Percentiles rank a stretch among this genome's conserved stretches.
phyloP scores from a whole-genome alignment of 2,113 vertebrate genomes.

The Empidonax traillii region DNA sequence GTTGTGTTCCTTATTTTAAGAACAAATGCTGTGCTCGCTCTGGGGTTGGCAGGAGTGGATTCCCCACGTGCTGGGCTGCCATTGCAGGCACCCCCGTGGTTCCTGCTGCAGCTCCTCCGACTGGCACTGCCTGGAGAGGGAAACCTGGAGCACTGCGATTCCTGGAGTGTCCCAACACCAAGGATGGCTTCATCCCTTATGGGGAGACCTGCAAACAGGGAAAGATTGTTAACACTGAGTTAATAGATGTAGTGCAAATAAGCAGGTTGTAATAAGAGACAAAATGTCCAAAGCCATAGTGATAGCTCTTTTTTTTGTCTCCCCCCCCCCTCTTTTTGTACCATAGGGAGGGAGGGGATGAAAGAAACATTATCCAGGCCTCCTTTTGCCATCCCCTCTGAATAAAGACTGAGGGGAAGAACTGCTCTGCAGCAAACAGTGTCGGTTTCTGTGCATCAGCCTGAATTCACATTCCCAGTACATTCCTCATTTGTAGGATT shows the following conservation, averaged over 20 bases:
- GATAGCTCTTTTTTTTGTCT: neutral
- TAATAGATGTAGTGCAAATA: conserved; percentile 6
- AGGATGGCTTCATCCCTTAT: neutral
- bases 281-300: neutral
- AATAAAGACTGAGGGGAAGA: neutral
- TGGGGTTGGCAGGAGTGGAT: neutral
- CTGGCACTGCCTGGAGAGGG: neutral
- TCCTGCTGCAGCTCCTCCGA: neutral
- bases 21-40: neutral
- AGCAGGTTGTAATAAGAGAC: neutral
- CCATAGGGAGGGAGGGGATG: neutral
- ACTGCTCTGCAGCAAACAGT: conserved; percentile 3
- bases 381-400: neutral
- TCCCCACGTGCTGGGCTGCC: neutral
- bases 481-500: neutral
- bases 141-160: neutral
- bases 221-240: neutral
- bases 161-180: neutral
- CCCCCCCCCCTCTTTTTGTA: neutral
- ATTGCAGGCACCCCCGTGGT: neutral
- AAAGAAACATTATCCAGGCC: neutral
- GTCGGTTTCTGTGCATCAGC: neutral
- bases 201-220: neutral
- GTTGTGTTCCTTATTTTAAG: neutral
- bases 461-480: neutral